Evolutionary conservation across 2,797 vertebrate species (phyloP).

Genomic region (Ctenopoma multispine): DNA sequence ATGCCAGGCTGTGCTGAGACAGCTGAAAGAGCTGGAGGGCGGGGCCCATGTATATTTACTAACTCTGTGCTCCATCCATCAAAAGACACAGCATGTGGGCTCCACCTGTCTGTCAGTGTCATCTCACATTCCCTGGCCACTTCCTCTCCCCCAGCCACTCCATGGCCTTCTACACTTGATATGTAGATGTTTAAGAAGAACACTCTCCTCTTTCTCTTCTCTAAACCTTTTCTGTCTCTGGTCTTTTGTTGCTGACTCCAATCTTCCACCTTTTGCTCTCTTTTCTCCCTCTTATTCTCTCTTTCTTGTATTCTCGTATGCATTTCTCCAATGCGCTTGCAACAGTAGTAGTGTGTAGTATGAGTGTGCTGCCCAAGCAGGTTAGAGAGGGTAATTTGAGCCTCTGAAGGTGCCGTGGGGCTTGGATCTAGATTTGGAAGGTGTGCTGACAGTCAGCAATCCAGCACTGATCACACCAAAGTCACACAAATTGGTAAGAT

Average conservation of each 20-base stretch:
- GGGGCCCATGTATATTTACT: constrained; percentile 86
- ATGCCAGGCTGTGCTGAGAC: constrained; percentile 75
- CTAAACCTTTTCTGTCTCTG: constrained; percentile 49
- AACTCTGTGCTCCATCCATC: constrained; percentile 82
- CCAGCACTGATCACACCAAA: constrained; percentile 73
- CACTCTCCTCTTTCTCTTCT: constrained; percentile 45
- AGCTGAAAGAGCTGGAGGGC: constrained; percentile 78
- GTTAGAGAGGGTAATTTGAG: constrained; percentile 80
- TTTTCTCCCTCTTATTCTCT: constrained; percentile 26
- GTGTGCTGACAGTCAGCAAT: constrained; percentile 81
- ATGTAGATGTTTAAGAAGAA: constrained; percentile 78
- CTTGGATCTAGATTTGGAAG: constrained; percentile 75
- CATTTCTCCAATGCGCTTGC: constrained; percentile 42
- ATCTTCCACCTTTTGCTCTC: constrained; percentile 50
- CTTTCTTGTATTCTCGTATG: constrained; percentile 43
- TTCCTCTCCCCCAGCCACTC: constrained; percentile 66
- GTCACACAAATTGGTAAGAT: constrained; percentile 76
- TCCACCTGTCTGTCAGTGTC: constrained; percentile 82
- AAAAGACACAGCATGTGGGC: constrained; percentile 73
- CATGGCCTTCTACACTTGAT: constrained; percentile 64
- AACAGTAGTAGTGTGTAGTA: constrained; percentile 54
- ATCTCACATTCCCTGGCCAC: constrained; percentile 70
- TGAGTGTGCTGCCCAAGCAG: constrained; percentile 69
- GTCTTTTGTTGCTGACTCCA: constrained; percentile 75
- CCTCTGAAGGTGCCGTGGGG: constrained; percentile 60